Percentiles rank a stretch among this genome's conserved stretches.
These are phyloP conservation scores for Tryphoninae sp. DNA, from an alignment of 2,888 invertebrate genomes.

Conservation along the genomic window DNA sequence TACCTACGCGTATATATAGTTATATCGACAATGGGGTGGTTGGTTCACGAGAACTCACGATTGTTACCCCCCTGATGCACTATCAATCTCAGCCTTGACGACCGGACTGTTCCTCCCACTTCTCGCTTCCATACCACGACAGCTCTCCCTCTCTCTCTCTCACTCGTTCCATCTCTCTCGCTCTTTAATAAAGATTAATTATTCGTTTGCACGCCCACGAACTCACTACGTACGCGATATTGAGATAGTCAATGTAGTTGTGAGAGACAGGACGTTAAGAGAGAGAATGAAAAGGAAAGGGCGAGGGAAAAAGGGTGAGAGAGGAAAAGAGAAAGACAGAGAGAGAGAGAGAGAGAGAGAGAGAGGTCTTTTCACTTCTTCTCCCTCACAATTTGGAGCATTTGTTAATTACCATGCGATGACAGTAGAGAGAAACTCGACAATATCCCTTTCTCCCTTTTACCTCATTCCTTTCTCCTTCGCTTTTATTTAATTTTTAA, in stretches of 20 bases:
- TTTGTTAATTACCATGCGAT: constrained; percentile 54
- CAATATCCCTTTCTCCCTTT: constrained; percentile 17
- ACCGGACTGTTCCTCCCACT: constrained; percentile 43
- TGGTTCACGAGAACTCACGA: constrained; percentile 55
- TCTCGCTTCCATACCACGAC: constrained; percentile 25
- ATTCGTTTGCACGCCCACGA: constrained; percentile 58
- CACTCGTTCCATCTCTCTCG: constrained; percentile 30
- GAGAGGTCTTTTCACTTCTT: constrained; percentile 17
- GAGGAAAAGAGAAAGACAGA: constrained; percentile 20
- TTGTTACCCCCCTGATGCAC: constrained; percentile 62
- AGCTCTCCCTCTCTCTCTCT: constrained; percentile 13
- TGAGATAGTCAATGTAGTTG: constrained; percentile 56
- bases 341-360: constrained; percentile 30
- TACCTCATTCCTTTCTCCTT: not conserved
- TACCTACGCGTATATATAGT: not conserved
- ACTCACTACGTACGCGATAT: constrained; percentile 43
- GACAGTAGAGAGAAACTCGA: constrained; percentile 7
- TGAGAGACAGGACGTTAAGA: constrained; percentile 6
- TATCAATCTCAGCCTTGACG: constrained; percentile 64
- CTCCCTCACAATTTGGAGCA: constrained; percentile 35
- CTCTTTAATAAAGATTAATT: constrained; percentile 64
- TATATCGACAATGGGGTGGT: constrained; percentile 34
- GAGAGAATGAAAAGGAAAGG: not conserved
- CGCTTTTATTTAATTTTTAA: not conserved
- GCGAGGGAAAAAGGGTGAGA: constrained; percentile 8